Evolutionary conservation across 1,140 invertebrate genomes (phyloP), one percentile per base, ranked within the genome.

Genomic region (Drosophila mauritiana): DNA sequence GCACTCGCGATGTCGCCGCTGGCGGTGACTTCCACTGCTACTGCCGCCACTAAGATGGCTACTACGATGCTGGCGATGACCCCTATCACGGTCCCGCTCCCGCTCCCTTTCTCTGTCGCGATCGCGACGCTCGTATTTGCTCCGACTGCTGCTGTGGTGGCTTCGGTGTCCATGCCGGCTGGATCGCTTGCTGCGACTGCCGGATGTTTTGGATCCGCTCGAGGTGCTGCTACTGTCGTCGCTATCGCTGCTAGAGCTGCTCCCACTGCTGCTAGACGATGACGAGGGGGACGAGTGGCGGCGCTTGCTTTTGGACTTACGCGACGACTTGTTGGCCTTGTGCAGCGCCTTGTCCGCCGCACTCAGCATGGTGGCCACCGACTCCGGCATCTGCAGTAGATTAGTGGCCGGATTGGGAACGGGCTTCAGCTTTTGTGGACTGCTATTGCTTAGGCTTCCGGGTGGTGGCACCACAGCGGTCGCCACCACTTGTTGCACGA

Each of bases 391-490:
- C 25, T 89, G 84, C n/a, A 89, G 42, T 20, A 89, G 64, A 57
- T 85, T 80, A 1, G 85, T 89, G 6, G 84, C 85, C 42, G 63
- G 69, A 90, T 89, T 89, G 7, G 84, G 80, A 0, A 89, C 85
- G 2, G 85, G 67, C 40, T 78, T 73, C 0, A 80, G n/a, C 49
- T 88, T 88, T 4, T 52, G 48, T 0, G 75, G 45, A 1, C 51
- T 40, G 31, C 31, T 31, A 8, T 8, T 31, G 8, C 8, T 10
- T 7, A 31, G 31, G 31, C 31, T 31, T 31, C 7, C 31, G 7
- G 8, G 31, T 4, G 70, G 68, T 22, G 56, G 48, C 20, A 46
- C 54, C 15, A 65, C 13, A 7, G 64, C 39, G 0, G 63, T 22
- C n/a, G 65, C 65, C 37, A 78, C 72, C 37, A 91, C 76, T 43